Conservation (phyloP, 2,888 invertebrate genomes). For the Athrips mouffetella region DNA sequence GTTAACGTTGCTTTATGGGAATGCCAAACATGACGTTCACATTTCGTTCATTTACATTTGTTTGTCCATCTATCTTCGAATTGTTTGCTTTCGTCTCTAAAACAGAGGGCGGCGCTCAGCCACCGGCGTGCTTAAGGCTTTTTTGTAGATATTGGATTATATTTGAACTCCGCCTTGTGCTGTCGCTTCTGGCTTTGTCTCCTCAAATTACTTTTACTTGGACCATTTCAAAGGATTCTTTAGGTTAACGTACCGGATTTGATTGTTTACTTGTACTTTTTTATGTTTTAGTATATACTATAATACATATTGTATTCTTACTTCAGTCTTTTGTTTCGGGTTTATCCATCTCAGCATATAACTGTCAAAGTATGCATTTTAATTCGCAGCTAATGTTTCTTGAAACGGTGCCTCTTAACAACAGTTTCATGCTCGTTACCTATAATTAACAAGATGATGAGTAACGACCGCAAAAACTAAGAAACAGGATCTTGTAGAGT, state of each 20-base stretch:
- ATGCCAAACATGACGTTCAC: slow-evolving; percentile 78
- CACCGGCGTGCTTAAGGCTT: slow-evolving; percentile 60
- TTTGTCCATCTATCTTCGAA: slow-evolving; percentile 71
- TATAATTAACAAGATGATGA: slow-evolving; percentile 13
- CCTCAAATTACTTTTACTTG: slow-evolving; percentile 31
- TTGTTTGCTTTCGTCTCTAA: slow-evolving; percentile 74
- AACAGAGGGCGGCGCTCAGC: slow-evolving; percentile 71
- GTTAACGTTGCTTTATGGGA: slow-evolving; percentile 78
- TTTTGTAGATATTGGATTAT: slow-evolving; percentile 62
- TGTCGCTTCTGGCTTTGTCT: slow-evolving; percentile 43
- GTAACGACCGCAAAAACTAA: slow-evolving; percentile 2
- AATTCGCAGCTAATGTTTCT: slow-evolving; percentile 6
- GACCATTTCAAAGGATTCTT: slow-evolving; percentile 2
- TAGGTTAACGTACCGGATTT: not conserved
- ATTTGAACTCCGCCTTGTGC: slow-evolving; percentile 44
- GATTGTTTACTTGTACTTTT: not conserved
- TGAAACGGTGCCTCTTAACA: slow-evolving; percentile 5
- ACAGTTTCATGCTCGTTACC: slow-evolving; percentile 5
- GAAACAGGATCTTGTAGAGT: slow-evolving; percentile 5
- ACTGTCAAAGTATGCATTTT: slow-evolving; percentile 6
- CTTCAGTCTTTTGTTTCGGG: not conserved
- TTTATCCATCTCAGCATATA: not conserved
- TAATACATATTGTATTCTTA: not conserved
- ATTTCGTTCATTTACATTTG: slow-evolving; percentile 78
- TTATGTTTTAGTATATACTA: not conserved